Conservation (phyloP, 1,140 invertebrate species). For the Seison nebaliae region DNA sequence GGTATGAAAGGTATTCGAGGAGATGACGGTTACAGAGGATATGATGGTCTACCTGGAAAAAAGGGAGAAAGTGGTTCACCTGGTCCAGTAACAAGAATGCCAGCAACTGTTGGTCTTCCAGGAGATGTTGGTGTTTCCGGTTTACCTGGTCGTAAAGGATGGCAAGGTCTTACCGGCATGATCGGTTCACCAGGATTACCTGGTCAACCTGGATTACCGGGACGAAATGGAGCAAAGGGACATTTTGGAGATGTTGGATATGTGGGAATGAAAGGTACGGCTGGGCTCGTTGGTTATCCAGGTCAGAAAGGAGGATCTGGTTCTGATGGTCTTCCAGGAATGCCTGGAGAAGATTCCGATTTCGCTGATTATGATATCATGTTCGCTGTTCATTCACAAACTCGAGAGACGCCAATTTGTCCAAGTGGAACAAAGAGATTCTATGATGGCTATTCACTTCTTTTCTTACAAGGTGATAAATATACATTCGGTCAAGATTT, state of each 20-base stretch:
- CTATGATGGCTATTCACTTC: neutral
- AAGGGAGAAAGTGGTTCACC: too few relatives aligned
- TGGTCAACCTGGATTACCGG: neutral
- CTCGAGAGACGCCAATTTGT: neutral
- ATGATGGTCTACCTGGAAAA: neutral
- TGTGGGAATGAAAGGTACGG: too few relatives aligned
- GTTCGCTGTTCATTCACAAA: neutral
- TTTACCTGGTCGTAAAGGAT: too few relatives aligned
- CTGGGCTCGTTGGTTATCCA: too few relatives aligned
- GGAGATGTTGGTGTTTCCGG: too few relatives aligned
- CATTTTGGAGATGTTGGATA: too few relatives aligned
- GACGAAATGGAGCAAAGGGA: neutral
- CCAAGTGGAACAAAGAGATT: neutral
- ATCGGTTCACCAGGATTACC: too few relatives aligned
- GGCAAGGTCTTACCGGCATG: too few relatives aligned
- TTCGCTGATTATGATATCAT: neutral
- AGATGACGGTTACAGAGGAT: neutral
- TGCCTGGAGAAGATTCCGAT: neutral
- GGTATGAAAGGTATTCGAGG: neutral
- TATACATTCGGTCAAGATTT: neutral
- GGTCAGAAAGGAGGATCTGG: too few relatives aligned
- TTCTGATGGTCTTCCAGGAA: neutral
- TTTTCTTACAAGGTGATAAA: neutral
- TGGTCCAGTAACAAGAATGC: too few relatives aligned
- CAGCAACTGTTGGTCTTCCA: too few relatives aligned